phyloP scores from a whole-genome alignment of 2,113 vertebrate genomes.

The Carettochelys insculpta region DNA sequence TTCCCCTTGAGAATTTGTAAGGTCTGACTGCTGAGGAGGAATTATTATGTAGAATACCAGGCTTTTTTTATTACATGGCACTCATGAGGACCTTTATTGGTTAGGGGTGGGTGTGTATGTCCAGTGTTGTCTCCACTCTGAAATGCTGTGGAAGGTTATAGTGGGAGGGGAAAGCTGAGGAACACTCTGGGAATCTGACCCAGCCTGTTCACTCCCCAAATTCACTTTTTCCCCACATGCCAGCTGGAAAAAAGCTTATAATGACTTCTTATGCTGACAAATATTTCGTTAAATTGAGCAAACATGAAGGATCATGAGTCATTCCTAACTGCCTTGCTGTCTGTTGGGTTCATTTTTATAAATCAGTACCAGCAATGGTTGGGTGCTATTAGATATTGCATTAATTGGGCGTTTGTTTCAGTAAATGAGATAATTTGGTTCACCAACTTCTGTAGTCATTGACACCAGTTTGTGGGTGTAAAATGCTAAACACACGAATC shows the following conservation, averaged over 20 bases:
- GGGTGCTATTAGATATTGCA: neutral
- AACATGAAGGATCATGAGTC: neutral
- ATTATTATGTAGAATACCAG: neutral
- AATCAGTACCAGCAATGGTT: rapidly evolving
- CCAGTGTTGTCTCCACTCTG: neutral
- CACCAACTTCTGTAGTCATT: neutral
- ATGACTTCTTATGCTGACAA: neutral
- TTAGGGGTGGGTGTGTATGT: rapidly evolving
- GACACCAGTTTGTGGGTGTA: neutral
- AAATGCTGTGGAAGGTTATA: neutral
- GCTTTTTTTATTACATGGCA: neutral
- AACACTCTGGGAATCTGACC: neutral
- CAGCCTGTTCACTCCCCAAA: neutral
- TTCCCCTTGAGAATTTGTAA: neutral
- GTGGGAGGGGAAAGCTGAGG: neutral
- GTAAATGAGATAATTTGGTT: neutral
- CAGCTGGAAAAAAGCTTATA: neutral
- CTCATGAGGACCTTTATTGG: neutral
- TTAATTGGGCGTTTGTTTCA: neutral
- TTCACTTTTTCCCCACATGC: neutral
- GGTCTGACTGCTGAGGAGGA: neutral
- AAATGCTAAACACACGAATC: neutral
- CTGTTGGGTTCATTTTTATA: neutral
- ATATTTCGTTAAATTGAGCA: neutral
- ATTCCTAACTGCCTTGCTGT: neutral